A percentile compares a stretch with the other conserved stretches of the same genome.
phyloP scores from a whole-genome alignment of 2,888 invertebrate species.

The Meiosimyza decipiens region DNA sequence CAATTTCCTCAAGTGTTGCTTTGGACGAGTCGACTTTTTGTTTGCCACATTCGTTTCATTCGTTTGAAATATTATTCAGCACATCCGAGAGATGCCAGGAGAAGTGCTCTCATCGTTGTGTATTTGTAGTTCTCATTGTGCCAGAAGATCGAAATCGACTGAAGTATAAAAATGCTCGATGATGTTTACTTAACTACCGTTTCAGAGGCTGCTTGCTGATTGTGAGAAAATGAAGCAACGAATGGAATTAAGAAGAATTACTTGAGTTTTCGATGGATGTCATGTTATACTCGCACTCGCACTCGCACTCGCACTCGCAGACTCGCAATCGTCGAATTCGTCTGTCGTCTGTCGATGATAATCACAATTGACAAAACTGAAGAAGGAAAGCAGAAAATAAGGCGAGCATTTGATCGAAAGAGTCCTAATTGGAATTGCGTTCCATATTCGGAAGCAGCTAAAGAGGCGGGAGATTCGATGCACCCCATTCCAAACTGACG shows the following conservation, averaged over 20 bases:
- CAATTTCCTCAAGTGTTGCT: constrained; percentile 26
- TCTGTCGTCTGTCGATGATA: constrained; percentile 13
- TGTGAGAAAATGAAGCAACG: constrained; percentile 27
- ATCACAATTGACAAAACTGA: constrained; percentile 8
- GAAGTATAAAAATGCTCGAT: constrained; percentile 28
- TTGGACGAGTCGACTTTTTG: constrained; percentile 13
- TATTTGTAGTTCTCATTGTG: constrained; percentile 6
- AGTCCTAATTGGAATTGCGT: constrained; percentile 12
- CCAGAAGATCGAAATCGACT: constrained; percentile 16
- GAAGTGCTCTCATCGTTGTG: constrained; percentile 11
- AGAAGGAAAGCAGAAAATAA: background rate
- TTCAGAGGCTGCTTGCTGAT: constrained; percentile 24
- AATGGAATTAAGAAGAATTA: constrained; percentile 24
- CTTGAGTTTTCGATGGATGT: constrained; percentile 1
- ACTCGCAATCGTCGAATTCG: background rate
- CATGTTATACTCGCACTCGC: constrained; percentile 1
- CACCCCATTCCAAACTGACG: background rate
- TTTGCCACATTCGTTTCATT: constrained; percentile 3
- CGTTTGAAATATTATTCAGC: constrained; percentile 27
- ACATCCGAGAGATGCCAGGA: constrained; percentile 15
- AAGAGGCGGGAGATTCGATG: background rate
- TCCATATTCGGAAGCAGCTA: background rate
- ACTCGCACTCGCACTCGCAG: too few relatives aligned
- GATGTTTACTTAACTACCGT: constrained; percentile 33
- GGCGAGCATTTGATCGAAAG: background rate